Conservation (phyloP, 2,113 vertebrate genomes). For the Otus sunia region DNA sequence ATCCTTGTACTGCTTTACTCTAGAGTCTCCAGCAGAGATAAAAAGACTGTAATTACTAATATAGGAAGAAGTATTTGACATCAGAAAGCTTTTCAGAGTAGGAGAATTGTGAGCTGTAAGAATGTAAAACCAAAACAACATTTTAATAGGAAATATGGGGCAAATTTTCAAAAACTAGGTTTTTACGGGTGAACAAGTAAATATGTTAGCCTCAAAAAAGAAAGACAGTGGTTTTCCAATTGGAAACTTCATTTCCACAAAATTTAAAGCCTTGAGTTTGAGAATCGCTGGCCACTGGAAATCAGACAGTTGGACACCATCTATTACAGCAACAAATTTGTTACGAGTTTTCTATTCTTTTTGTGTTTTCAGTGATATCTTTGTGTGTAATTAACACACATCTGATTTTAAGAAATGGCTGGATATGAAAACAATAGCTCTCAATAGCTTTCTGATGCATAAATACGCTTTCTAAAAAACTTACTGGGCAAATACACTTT, state of each 20-base stretch:
- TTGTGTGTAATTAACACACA: background rate
- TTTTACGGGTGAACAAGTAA: background rate
- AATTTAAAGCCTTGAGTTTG: background rate
- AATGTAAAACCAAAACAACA: background rate
- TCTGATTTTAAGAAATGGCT: background rate
- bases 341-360: background rate
- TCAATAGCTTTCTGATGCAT: background rate
- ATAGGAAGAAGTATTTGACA: background rate
- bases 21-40: background rate
- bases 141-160: background rate
- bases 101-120: background rate
- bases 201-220: background rate
- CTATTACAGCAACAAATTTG: background rate
- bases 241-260: background rate
- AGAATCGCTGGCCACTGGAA: background rate
- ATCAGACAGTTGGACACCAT: background rate
- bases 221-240: background rate
- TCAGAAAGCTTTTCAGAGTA: background rate
- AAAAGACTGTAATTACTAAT: background rate
- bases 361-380: background rate
- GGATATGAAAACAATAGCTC: background rate
- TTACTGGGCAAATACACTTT: background rate
- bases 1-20: background rate
- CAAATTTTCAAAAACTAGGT: background rate
- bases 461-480: background rate